Evolutionary conservation across 2,888 invertebrate genomes (phyloP), one percentile per base, ranked within the genome.

Genomic region (Dryadula phaetusa): DNA sequence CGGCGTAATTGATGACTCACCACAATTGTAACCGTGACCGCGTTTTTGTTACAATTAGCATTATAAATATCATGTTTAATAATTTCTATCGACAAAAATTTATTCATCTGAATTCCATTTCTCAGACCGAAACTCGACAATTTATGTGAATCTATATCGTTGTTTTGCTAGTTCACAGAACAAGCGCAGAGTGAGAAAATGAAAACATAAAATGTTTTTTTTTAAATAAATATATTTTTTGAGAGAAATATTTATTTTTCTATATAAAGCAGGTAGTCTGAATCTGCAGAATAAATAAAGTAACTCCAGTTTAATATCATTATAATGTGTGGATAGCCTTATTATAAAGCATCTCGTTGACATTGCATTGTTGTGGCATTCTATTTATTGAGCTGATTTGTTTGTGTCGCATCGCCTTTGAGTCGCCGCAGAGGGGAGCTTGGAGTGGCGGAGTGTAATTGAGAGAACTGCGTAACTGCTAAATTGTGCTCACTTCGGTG

Each of bases 261-360:
- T 12, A 1, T 12, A 12, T 12, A 12, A 12, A 37, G 12, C 6
- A 6, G 6, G 6, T 46, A 12, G 12, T 6, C 20, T 46, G 10
- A 46, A 16, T n/a, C n/a, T 2, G 20, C 20, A 18, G 44, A 46
- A 10, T 8, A 18, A 34, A 34, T 34, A 14, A 20, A 37, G 6
- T 8, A 32, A 62, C 4, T 18, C 2, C 1, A 16, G 42, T 53
- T 14, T 34, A n/a, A 32, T 10, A 22, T 18, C 42, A 46, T 64
- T 22, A 20, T 40, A 62, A 64, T 70, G 63, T 68, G 37, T 28
- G 28, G 49, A 66, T 63, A 52, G 49, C 78, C 82, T 85, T 88
- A 88, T 87, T 87, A 89, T 88, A 87, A 88, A 86, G 87, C 85
- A 86, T 87, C 86, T 88, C 84, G 87, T 88, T 88, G 87, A 88